phyloP scores from a whole-genome alignment of 2,113 vertebrate species.

The Bothrops jararaca region DNA sequence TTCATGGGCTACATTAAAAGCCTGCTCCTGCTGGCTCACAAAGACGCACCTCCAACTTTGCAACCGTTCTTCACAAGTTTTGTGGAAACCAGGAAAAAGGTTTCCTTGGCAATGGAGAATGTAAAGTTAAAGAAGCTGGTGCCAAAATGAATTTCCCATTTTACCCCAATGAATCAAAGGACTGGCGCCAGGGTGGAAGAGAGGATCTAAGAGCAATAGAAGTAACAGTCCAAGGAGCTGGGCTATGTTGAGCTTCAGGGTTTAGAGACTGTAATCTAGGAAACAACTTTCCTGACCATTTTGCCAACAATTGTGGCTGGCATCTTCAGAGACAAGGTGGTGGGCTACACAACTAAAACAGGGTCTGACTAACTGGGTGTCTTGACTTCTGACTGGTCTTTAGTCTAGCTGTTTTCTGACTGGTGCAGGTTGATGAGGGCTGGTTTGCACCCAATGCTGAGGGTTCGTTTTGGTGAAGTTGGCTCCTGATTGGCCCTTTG shows the following conservation, averaged over 20 bases:
- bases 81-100: neutral
- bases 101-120: neutral
- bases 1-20: slow-evolving; percentile 17
- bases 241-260: neutral
- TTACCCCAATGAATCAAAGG: neutral
- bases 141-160: neutral
- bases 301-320: neutral
- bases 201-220: neutral
- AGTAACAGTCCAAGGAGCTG: neutral
- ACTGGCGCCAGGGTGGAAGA: neutral
- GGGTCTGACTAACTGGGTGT: neutral
- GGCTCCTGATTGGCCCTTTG: neutral
- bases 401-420: neutral
- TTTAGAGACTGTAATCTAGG: neutral
- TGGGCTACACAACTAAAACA: neutral
- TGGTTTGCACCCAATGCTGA: neutral
- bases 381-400: neutral
- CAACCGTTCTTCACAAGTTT: neutral
- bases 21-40: neutral
- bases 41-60: neutral
- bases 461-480: neutral
- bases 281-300: neutral
- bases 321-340: neutral
- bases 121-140: neutral
- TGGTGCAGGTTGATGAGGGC: neutral